Evolutionary conservation across 1,140 invertebrate species (phyloP), one percentile per base, ranked within the genome.

Genomic region (Leucophenga varia): DNA sequence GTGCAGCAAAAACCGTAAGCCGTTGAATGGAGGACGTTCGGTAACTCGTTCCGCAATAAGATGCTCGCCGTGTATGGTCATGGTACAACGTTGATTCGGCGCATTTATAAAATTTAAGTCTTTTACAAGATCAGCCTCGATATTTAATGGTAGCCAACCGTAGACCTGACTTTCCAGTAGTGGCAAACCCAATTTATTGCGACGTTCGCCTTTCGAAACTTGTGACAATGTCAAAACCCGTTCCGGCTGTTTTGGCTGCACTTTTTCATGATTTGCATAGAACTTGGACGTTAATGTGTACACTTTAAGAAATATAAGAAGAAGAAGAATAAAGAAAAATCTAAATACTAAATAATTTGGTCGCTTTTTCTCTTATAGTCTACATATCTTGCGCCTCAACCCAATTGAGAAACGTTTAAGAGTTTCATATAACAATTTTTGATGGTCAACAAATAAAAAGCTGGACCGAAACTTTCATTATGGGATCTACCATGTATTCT

Each of bases 1-100:
- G 30, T 64, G 61, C n/a, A 73, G 44, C 43, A 68, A 39, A 28
- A 73, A 73, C 10, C 64, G 36, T 5, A 71, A 49, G 6, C 70
- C 70, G 34, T 70, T 70, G 25, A 73, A 73, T 7, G 49, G 41
- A 10, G 64, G 65, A 3, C 70, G 51, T 13, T 68, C 65, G 1
- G 70, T 71, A 7, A 73, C 58, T 13, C 57, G 54, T 8, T 69
- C 70, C 5, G 56, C 61, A 3, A 52, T 54, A 12, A 73, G 36
- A 17, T 51, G 52, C 28, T 73, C 70, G 2, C 60, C 70, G 21
- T 73, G 61, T 19, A 59, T 50, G 2, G 70, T 73, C 57, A 73
- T 64, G 1, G 64, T 50, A 39, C 63, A 70, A 10, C 65, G 60
- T 9, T 57, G 31, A 30, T 73, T 73, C 9, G 65, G 64, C 3